Evolutionary conservation across 2,888 invertebrate species (phyloP), one percentile per base, ranked within the genome.

Genomic region (Argyresthia goedartella): DNA sequence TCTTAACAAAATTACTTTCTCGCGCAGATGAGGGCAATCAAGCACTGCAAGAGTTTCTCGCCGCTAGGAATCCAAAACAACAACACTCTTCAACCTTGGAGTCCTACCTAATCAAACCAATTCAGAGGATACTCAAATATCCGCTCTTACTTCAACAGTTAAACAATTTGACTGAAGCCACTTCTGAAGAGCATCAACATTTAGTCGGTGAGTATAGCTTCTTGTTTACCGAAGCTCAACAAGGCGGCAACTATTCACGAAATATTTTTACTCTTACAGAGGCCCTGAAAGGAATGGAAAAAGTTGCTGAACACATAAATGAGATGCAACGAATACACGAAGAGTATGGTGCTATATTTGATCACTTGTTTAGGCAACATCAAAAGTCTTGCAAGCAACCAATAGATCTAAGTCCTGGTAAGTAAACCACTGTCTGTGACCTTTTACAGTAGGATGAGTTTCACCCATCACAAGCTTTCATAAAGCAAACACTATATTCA

Each of bases 311-410:
- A 85, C 98, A 99, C 87, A 98, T 99, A 70, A 99, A 98, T 87
- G 98, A 98, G 89, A 98, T 98, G 98, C 98, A 98, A 89, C 92
- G 98, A 88, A 98, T 98, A 71, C 98, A 98, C 81, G 98, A 99
- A 88, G 99, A 99, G 87, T 98, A 98, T 85, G 99, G 99, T 67
- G 95, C 96, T 69, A 97, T 98, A 79, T 98, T 99, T 87, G 98
- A 98, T 88, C 97, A 98, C 77, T 90, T 98, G 65, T 96, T 96
- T 89, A 91, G 96, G 65, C 96, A 97, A 88, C 96, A 97, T 86
- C 95, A 96, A 82, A 96, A 96, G 82, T 94, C 96, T 60, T 95
- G 95, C 88, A 96, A 96, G 85, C 95, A 95, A 91, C 93, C 95
- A 55, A 96, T 98, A 71, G 97, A 97, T 84, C 89, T 98, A 72